Conservation (phyloP, 2,888 invertebrate genomes). For the Hyposoter dolosus region DNA sequence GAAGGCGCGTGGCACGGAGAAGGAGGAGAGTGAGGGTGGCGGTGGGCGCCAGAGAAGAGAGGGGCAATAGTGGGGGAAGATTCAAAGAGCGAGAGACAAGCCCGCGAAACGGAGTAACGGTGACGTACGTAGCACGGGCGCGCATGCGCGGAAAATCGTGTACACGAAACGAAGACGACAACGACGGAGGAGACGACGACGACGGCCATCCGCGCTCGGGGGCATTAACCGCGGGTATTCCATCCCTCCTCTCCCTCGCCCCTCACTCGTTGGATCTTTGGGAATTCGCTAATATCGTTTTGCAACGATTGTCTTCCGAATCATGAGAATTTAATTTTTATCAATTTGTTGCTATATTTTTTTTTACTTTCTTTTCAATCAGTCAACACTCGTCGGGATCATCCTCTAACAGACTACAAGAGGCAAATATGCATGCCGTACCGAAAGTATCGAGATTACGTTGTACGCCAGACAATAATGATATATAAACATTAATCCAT, state of each 20-base stretch:
- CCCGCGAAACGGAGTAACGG: constrained; percentile 83
- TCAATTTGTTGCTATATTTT: constrained; percentile 4
- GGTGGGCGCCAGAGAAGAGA: constrained; percentile 40
- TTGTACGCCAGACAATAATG: neutral
- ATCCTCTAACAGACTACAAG: neutral
- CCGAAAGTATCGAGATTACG: neutral
- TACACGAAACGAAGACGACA: constrained; percentile 51
- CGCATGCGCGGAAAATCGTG: constrained; percentile 68
- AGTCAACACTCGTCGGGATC: neutral
- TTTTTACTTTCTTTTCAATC: neutral
- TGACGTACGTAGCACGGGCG: constrained; percentile 81
- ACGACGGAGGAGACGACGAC: constrained; percentile 48
- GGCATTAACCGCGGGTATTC: constrained; percentile 81
- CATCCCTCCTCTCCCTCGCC: constrained; percentile 51
- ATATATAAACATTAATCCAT: neutral
- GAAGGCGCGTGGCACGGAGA: constrained; percentile 71
- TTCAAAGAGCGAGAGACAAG: constrained; percentile 43
- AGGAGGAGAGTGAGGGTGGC: constrained; percentile 55
- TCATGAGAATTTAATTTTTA: constrained; percentile 20
- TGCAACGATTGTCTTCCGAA: constrained; percentile 69
- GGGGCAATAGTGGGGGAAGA: constrained; percentile 47
- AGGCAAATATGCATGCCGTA: neutral
- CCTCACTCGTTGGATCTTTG: constrained; percentile 72
- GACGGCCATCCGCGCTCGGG: constrained; percentile 75
- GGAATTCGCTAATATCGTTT: constrained; percentile 74